A percentile compares a stretch with the other conserved stretches of the same genome.
Conservation (phyloP, 2,888 invertebrate species). For the Terebella lapidaria region DNA sequence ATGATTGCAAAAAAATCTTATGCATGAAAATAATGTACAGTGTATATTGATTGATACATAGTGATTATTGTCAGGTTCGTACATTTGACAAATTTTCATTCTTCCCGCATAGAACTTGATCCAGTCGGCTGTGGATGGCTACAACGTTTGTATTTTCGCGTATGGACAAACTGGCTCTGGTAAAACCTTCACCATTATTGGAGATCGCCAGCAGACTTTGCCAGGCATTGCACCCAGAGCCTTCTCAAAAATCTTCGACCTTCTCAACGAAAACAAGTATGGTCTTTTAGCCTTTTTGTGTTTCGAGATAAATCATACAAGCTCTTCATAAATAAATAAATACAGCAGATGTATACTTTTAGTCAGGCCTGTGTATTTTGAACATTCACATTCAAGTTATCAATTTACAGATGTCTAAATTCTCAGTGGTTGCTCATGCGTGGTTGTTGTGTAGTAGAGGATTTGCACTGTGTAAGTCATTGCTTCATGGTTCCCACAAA, state of each 20-base stretch:
- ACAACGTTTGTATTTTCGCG: constrained; percentile 99
- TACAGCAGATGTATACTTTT: too few species aligned
- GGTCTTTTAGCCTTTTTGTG: not conserved
- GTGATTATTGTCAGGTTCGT: not conserved
- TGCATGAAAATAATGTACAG: too few species aligned
- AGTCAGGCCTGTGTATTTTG: too few species aligned
- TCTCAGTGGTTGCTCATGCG: too few species aligned
- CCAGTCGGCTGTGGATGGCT: constrained; percentile 85
- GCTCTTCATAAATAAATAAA: not conserved
- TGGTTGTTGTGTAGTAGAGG: too few species aligned
- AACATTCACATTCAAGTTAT: not conserved
- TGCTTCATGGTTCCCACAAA: not conserved
- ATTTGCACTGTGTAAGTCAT: not conserved
- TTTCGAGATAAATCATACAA: not conserved
- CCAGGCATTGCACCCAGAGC: constrained; percentile 54
- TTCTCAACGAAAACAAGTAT: constrained; percentile 23
- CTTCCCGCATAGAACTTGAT: constrained; percentile 50
- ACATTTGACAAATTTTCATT: not conserved
- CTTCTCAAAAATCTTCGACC: constrained; percentile 53
- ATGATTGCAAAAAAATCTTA: too few species aligned
- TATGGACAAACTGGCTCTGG: constrained; percentile 88
- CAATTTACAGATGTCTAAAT: too few species aligned
- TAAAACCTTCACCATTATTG: constrained; percentile 59
- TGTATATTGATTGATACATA: not conserved
- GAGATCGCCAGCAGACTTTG: constrained; percentile 42